Evolutionary conservation across 2,113 vertebrate genomes (phyloP).

Genomic region (Euleptes europaea): DNA sequence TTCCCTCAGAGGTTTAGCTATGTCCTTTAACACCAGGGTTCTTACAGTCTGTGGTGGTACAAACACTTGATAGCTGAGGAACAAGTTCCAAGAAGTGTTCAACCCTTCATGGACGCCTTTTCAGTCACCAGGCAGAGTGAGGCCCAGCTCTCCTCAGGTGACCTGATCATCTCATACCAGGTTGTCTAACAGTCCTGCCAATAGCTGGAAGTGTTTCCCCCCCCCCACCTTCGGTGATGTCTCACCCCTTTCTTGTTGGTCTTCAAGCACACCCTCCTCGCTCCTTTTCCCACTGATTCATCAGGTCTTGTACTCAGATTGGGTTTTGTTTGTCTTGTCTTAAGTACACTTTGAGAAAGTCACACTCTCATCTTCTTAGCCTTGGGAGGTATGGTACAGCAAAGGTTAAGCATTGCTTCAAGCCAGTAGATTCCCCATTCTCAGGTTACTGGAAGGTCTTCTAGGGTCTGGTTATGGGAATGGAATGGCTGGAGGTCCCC

Average conservation of each 20-base stretch:
- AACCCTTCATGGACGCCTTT: neutral
- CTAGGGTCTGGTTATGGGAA: neutral
- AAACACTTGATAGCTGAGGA: neutral
- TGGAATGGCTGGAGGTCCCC: neutral
- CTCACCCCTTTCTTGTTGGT: neutral
- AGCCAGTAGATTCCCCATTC: neutral
- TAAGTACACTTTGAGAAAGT: conserved; percentile 8
- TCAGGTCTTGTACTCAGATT: neutral
- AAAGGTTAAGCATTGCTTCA: neutral
- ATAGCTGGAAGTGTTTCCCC: neutral
- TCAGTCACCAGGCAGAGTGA: neutral
- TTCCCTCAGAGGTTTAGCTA: conserved; percentile 51
- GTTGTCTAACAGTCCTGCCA: neutral
- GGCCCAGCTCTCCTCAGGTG: neutral
- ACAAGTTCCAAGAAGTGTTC: neutral
- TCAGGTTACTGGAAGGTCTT: neutral
- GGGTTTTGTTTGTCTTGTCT: conserved; percentile 5
- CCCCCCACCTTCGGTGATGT: neutral
- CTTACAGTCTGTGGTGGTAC: neutral
- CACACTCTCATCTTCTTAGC: neutral
- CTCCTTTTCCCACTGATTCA: neutral
- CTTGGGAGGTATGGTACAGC: neutral
- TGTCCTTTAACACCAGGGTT: conserved; percentile 20
- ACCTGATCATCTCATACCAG: neutral
- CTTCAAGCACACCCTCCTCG: neutral